A percentile compares a stretch with the other conserved stretches of the same genome.
phyloP scores from a whole-genome alignment of 1,140 invertebrate genomes.

The Pogonus chalceus region DNA sequence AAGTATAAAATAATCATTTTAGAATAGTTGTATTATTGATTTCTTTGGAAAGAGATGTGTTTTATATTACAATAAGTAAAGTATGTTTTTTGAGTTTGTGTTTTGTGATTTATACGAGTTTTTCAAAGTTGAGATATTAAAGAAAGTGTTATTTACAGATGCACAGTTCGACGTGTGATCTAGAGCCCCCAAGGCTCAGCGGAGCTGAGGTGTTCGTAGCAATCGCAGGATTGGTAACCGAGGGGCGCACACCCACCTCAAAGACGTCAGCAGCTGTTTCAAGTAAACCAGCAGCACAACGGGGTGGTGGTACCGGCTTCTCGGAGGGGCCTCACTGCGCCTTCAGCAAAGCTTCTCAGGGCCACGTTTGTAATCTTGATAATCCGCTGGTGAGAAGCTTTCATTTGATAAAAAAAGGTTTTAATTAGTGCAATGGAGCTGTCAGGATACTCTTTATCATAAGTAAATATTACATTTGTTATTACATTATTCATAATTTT shows the following conservation, averaged over 20 bases:
- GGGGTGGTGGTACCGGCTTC: conserved; percentile 37
- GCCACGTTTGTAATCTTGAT: conserved; percentile 44
- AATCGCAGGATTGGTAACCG: conserved; percentile 55
- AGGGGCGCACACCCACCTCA: conserved; percentile 55
- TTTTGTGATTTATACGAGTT: too few species aligned
- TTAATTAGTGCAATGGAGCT: background rate
- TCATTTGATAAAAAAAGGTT: conserved; percentile 9
- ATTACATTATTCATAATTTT: conserved; percentile 22
- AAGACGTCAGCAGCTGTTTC: conserved; percentile 32
- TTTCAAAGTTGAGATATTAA: too few species aligned
- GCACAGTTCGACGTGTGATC: conserved; percentile 28
- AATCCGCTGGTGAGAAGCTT: conserved; percentile 41
- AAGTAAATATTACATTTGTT: conserved; percentile 10
- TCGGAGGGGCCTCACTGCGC: conserved; percentile 62
- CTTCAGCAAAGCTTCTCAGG: conserved; percentile 32
- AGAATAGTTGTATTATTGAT: too few species aligned
- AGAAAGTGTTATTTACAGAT: conserved; percentile 23
- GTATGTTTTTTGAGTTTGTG: too few species aligned
- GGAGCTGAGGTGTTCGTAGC: conserved; percentile 46
- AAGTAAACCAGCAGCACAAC: conserved; percentile 22
- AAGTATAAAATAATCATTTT: too few species aligned
- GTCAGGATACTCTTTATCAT: background rate
- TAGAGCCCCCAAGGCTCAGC: conserved; percentile 23
- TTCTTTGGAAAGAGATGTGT: too few species aligned
- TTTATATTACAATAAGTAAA: too few species aligned